Base-by-base conservation (phyloP, 37 sponge, comb jelly and placozoan genomes). In the Chondrilla cf. caribensis region DNA sequence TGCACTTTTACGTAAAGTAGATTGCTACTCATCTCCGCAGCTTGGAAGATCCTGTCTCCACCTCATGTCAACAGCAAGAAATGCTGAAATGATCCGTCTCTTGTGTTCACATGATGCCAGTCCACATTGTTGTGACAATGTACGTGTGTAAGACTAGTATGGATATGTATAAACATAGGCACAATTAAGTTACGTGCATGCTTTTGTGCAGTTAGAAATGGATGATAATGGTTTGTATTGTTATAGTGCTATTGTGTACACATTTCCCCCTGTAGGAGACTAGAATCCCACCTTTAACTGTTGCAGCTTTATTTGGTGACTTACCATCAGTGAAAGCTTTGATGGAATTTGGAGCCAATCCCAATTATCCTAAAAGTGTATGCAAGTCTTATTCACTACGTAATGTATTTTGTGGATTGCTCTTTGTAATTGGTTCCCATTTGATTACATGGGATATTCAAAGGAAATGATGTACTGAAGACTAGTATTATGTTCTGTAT, bases 301-400 rank as follows among this genome's bases (percentile, higher is more conserved):
- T 67, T 17, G 68, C 68, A 3, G 29, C 35, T 67, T 28, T 67
- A 33, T 67, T 67, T 67, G 68, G 68, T 67, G 68, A 67, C 68
- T 28, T 67, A 33, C 31, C 33, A 28, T 67, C 68, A 31, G 68
- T 67, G 2, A 8, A 67, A 33, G 35, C 68, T 17, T 33, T 67
- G 32, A 33, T 67, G 35, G 68, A 67, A 28, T 33, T 8, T 67
- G 68, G 68, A 33, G 68, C 68, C 15, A 33, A 67, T 33, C 68
- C 68, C 1, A 67, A 67, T 33, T 67, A 67, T 28, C 68, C 35
- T 28, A 26, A 67, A 33, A 28, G 29, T 6, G 51, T 47, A 47
- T 11, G 51, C n/a, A n/a, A n/a, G n/a, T n/a, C n/a, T n/a, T n/a
- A n/a, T n/a, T n/a, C n/a, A n/a, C n/a, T n/a, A n/a, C n/a, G n/a